Conservation (phyloP, 2,113 vertebrate genomes). For the Psophia crepitans region DNA sequence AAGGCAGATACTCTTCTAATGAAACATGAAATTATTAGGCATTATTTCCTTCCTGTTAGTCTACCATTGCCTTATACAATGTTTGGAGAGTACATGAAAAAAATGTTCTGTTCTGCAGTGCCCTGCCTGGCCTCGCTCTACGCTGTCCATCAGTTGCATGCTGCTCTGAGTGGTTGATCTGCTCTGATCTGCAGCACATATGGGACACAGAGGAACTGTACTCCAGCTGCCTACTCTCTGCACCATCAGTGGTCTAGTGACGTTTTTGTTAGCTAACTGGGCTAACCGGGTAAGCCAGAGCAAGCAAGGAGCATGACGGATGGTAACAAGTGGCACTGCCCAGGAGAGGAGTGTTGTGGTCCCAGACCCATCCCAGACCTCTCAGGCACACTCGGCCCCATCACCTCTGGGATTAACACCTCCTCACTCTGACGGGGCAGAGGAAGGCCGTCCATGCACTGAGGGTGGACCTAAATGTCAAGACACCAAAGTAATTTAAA, state of each 20-base stretch:
- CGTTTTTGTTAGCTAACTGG: background rate
- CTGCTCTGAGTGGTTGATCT: background rate
- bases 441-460: background rate
- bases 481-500: background rate
- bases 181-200: background rate
- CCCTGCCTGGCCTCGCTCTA: background rate
- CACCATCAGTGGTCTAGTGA: background rate
- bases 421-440: background rate
- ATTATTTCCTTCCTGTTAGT: slow-evolving; percentile 48
- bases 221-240: background rate
- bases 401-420: background rate
- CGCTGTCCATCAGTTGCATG: background rate
- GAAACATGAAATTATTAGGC: background rate
- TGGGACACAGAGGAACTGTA: background rate
- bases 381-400: background rate
- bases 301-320: accelerated
- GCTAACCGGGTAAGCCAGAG: background rate
- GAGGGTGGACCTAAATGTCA: too few species aligned
- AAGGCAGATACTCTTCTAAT: slow-evolving; percentile 5
- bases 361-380: background rate
- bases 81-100: background rate
- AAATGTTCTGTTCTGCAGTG: background rate
- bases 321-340: background rate
- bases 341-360: background rate
- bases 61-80: background rate